phyloP scores from a whole-genome alignment of 2,888 invertebrate species.

The Trichogramma dendrolimi region DNA sequence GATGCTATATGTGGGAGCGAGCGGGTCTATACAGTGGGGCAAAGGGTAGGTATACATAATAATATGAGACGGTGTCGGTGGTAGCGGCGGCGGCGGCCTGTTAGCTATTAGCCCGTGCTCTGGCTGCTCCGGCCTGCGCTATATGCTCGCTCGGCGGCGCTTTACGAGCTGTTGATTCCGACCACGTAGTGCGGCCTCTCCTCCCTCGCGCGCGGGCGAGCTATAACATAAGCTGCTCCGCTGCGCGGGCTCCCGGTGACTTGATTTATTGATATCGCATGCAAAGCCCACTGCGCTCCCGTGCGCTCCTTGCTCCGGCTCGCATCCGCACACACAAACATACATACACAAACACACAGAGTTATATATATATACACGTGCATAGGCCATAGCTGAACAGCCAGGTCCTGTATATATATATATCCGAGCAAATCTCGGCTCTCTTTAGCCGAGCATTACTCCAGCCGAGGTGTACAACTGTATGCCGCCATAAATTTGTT shows the following conservation, averaged over 20 bases:
- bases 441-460: not conserved
- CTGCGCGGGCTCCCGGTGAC: conserved; percentile 43
- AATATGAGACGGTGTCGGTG: conserved; percentile 18
- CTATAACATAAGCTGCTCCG: conserved; percentile 40
- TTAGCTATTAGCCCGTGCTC: conserved; percentile 47
- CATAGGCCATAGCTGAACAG: not conserved
- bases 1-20: no score
- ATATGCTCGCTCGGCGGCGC: conserved; percentile 33
- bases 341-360: conserved; percentile 1
- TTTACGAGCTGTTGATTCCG: conserved; percentile 53
- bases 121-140: no score
- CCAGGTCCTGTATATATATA: no score
- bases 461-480: not conserved
- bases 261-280: conserved; percentile 54
- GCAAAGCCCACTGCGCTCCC: conserved; percentile 48
- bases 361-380: conserved; percentile 4
- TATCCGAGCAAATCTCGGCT: not conserved
- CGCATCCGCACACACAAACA: not conserved
- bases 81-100: conserved; percentile 22
- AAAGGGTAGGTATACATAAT: not conserved
- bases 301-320: conserved; percentile 9
- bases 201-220: not conserved
- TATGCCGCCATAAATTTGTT: conserved; percentile 47
- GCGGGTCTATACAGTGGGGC: no score
- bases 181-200: conserved; percentile 49